Percentiles rank a stretch among this genome's conserved stretches.
phyloP scores from a whole-genome alignment of 2,113 vertebrate genomes.

The Deroptyus accipitrinus region DNA sequence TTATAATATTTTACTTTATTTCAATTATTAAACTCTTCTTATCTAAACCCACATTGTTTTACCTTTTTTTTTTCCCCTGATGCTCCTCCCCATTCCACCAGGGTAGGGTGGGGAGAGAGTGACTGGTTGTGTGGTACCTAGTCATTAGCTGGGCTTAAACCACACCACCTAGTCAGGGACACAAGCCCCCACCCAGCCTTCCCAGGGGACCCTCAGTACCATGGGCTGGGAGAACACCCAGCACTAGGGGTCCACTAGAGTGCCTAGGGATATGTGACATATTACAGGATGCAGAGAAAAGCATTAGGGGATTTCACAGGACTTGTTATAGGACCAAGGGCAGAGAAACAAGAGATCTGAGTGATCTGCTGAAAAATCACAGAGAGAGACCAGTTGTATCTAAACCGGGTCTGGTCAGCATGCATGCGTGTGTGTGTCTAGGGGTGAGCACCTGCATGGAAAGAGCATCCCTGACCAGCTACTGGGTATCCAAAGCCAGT shows the following conservation, averaged over 20 bases:
- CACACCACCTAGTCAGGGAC: background rate
- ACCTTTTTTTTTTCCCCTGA: background rate
- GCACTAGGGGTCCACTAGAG: background rate
- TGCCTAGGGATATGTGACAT: background rate
- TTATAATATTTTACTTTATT: background rate
- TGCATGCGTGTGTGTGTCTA: background rate
- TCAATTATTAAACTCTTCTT: background rate
- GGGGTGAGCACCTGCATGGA: background rate
- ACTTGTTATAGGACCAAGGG: background rate
- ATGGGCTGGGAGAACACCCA: too few relatives aligned
- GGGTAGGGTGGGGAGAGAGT: background rate
- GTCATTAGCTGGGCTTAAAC: background rate
- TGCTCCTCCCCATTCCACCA: background rate
- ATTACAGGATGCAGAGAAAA: background rate
- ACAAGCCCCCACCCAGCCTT: background rate
- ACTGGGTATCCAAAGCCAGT: background rate
- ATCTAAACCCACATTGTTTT: background rate
- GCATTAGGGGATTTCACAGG: background rate
- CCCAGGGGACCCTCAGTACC: background rate
- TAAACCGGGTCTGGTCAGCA: background rate
- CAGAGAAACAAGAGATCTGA: background rate
- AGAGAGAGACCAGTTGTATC: background rate
- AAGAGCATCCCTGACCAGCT: background rate
- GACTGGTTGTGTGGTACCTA: background rate
- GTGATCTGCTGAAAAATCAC: background rate